These are phyloP conservation scores for Oncorhynchus kisutch DNA, from an alignment of 2,113 vertebrate species.

Conservation along the genomic window DNA sequence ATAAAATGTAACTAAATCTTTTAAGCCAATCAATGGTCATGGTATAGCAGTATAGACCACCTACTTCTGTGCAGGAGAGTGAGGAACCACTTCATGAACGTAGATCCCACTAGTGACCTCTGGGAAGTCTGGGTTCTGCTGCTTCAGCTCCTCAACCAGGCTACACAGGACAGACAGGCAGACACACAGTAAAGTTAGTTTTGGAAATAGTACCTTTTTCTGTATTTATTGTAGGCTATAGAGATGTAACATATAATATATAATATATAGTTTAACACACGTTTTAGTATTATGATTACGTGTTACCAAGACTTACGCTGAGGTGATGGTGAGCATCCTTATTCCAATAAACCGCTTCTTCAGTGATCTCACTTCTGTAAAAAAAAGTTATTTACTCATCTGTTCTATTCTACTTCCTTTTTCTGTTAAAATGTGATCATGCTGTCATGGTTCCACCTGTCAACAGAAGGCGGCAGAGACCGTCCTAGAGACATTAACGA, in stretches of 20 bases:
- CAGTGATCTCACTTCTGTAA: slow-evolving; percentile 73
- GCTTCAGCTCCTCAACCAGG: slow-evolving; percentile 84
- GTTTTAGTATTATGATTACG: background rate
- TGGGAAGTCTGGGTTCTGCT: slow-evolving; percentile 85
- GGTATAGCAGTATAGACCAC: slow-evolving; percentile 18
- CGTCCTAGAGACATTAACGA: no score
- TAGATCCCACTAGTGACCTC: slow-evolving; percentile 86
- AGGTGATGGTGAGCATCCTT: slow-evolving; percentile 90
- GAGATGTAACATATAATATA: no score
- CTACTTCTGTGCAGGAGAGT: slow-evolving; percentile 90
- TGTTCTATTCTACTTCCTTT: background rate
- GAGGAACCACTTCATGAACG: slow-evolving; percentile 85
- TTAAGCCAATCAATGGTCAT: no score
- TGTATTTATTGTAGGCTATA: no score
- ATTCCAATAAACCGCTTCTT: slow-evolving; percentile 94
- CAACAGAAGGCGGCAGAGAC: no score
- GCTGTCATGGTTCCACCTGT: no score
- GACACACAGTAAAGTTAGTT: no score
- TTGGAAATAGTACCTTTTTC: no score
- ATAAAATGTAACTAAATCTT: background rate
- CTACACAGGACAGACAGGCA: slow-evolving; percentile 55
- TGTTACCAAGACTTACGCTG: slow-evolving; percentile 73
- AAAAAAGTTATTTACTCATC: background rate
- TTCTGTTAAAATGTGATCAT: background rate
- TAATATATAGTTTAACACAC: no score